Percentiles rank a stretch among this genome's conserved stretches.
These are phyloP conservation scores for Anarhynchus alexandrinus DNA, from an alignment of 2,113 vertebrate genomes.

Conservation along the genomic window DNA sequence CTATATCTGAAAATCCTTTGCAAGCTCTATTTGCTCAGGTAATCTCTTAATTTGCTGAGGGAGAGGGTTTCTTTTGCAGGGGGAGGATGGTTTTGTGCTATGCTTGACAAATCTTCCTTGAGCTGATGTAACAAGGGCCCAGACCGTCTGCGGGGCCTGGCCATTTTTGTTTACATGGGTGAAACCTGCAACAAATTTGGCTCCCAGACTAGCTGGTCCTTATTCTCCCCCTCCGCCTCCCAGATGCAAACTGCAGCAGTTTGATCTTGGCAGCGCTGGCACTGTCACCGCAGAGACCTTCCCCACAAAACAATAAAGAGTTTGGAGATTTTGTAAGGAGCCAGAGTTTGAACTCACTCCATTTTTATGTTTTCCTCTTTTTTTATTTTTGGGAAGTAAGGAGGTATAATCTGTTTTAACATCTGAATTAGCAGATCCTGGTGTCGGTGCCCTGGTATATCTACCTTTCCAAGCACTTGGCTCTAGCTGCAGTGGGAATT, in stretches of 20 bases:
- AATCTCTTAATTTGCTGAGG: not conserved
- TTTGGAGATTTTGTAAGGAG: not conserved
- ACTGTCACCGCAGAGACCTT: not conserved
- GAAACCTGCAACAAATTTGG: conserved; percentile 71
- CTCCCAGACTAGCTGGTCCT: not conserved
- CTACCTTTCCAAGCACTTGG: not conserved
- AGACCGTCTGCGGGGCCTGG: conserved; percentile 30
- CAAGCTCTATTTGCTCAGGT: not conserved
- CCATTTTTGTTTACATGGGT: conserved; percentile 55
- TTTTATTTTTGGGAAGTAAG: not conserved
- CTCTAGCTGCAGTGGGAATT: not conserved
- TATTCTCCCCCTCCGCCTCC: not conserved
- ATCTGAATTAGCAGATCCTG: not conserved
- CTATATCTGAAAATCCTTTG: not conserved
- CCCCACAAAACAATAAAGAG: not conserved
- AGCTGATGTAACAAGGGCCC: conserved; percentile 64
- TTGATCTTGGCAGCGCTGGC: not conserved
- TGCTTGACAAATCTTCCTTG: conserved; percentile 14
- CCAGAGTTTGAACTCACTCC: not conserved
- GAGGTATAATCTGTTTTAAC: not conserved
- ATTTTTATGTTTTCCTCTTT: not conserved
- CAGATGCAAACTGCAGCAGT: not conserved
- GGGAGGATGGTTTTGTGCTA: not conserved
- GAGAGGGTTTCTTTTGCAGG: not conserved
- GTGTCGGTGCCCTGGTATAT: not conserved